Base-by-base conservation (phyloP, 2,888 invertebrate genomes). In the Aleiodes testaceus region DNA sequence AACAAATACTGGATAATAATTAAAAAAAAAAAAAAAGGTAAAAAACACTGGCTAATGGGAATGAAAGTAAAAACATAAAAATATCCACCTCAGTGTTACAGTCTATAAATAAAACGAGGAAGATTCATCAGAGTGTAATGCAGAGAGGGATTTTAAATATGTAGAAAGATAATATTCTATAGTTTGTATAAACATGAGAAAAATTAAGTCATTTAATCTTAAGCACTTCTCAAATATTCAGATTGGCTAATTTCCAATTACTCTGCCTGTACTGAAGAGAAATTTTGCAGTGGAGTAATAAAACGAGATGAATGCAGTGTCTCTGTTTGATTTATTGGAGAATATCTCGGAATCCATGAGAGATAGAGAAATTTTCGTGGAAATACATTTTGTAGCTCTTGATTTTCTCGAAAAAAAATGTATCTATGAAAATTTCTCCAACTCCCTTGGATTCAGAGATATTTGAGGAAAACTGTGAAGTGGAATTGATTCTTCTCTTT, bases 141-240 rank as follows among this genome's bases (percentile, higher is more conserved):
- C 59, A 59, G 36, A 5, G 9, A 42, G 36, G 36, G 3, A 36
- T 36, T 36, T 59, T 59, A 36, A 59, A 59, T 59, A 59, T 59
- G 42, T 69, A 78, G 79, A 77, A 78, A 69, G 67, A 71, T 73
- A 67, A 70, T 30, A 71, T 59, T 73, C 22, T 53, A 66, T 59
- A 50, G 36, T 61, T 59, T 52, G 45, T 18, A 65, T 59, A 53
- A 45, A 59, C 42, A 73, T 49, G 50, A 69, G 18, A 61, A 74
- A 66, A 61, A 64, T 49, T 72, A 66, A 42, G 65, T n/a, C 9
- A 59, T 59, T 42, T 59, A 59, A 59, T 59, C 7, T 59, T 59
- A 42, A 59, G 6, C 18, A 3, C n/a, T 59, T 42, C 6, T 30
- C 4, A n/a, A 59, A 11, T 50, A 4, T n/a, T 9, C 36, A 59